Evolutionary conservation across 2,888 invertebrate genomes (phyloP).

Genomic region (Luperina nickerlii): DNA sequence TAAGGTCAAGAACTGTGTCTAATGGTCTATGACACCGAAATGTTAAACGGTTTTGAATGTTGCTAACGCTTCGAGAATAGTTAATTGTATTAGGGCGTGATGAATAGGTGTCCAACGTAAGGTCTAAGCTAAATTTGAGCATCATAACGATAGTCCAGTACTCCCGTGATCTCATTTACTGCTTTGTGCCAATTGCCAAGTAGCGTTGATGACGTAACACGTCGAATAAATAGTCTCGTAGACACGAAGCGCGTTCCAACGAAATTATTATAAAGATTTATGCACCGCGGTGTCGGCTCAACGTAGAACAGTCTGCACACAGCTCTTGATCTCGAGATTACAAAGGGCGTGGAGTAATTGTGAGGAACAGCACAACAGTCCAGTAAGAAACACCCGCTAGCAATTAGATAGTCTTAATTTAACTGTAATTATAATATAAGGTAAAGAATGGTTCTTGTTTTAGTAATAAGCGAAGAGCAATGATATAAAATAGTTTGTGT

Average conservation of each 20-base stretch:
- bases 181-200: slow-evolving; percentile 66
- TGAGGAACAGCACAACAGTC: slow-evolving; percentile 83
- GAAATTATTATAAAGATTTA: slow-evolving; percentile 54
- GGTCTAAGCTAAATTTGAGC: slow-evolving; percentile 57
- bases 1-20: slow-evolving; percentile 50
- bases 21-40: slow-evolving; percentile 41
- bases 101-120: slow-evolving; percentile 44
- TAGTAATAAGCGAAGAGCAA: slow-evolving; percentile 89
- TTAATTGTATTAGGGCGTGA: slow-evolving; percentile 27
- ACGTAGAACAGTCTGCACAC: slow-evolving; percentile 70
- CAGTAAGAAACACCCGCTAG: slow-evolving; percentile 88
- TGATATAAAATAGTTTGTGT: slow-evolving; percentile 90
- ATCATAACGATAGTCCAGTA: slow-evolving; percentile 60
- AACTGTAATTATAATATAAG: slow-evolving; percentile 89
- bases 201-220: slow-evolving; percentile 60
- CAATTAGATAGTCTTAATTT: slow-evolving; percentile 89
- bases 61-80: slow-evolving; percentile 44
- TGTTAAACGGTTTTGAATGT: slow-evolving; percentile 37
- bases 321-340: slow-evolving; percentile 77
- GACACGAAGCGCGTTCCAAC: slow-evolving; percentile 57
- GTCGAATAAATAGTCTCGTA: slow-evolving; percentile 61
- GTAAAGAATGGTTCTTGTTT: slow-evolving; percentile 90
- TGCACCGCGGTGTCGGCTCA: slow-evolving; percentile 54
- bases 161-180: slow-evolving; percentile 66
- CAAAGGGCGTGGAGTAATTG: slow-evolving; percentile 77